Base-by-base conservation (phyloP, 2,888 invertebrate genomes). In the Scaptomyza flava region DNA sequence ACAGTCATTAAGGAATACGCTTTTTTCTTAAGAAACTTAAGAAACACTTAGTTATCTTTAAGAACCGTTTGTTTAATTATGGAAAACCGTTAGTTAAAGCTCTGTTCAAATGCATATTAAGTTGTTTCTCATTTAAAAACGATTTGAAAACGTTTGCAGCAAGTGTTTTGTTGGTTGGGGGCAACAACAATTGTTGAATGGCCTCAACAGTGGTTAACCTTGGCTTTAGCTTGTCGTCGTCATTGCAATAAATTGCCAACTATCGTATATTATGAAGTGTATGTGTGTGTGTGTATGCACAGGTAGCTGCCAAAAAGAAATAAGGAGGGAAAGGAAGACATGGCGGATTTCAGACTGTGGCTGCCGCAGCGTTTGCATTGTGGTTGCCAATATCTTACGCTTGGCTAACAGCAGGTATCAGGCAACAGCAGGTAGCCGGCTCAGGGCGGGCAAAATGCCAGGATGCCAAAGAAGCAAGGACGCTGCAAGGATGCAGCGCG, bases 341-440 rank as follows among this genome's bases (percentile, higher is more conserved):
- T 17, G 17, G 42, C 36, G n/a, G 50, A 50, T n/a, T 50, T 42
- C 27, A 36, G n/a, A 12, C 51, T 45, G 33, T 47, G 53, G 53
- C 41, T 41, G 50, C 41, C 60, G 48, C 36, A 63, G 65, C 65
- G 70, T 67, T 67, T 78, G 78, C 79, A 72, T 64, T 77, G 77
- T 62, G 77, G 77, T 63, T 77, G 77, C 66, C 76, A 76, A 81
- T 81, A 70, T 69, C 68, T 68, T 75, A 69, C 68, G 81, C 81
- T 69, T 75, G 81, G 69, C 48, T 82, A 68, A 31, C 41, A 66
- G 38, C 72, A 23, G 33, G 4, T 41, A 27, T 46, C 46, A 47
- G 14, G 23, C 47, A 38, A 20, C 54, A 56, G 34, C 57, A 45
- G 53, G 46, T 50, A 61, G 43, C 47, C 14, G 14, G 57, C 43